These are phyloP conservation scores for Macropus fuliginosus DNA, from an alignment of 2,797 vertebrate genomes.

Conservation along the genomic window DNA sequence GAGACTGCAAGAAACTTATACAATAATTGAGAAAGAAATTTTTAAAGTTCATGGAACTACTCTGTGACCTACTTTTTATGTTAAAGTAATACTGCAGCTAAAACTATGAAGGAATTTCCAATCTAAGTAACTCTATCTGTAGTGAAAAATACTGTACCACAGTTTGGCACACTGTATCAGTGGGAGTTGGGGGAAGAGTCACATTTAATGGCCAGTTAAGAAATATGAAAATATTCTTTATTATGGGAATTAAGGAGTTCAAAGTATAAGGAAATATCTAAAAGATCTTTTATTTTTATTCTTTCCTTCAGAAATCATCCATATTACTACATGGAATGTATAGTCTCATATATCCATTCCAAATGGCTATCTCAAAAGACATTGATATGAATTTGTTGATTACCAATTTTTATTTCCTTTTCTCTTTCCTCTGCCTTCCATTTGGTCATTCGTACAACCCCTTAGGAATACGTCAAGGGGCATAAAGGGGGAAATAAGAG, in stretches of 20 bases:
- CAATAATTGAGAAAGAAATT: conserved; percentile 41
- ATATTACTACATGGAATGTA: not conserved
- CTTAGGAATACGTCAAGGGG: not conserved
- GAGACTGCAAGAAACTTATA: conserved; percentile 18
- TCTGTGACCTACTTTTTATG: conserved; percentile 29
- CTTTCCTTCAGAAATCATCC: not conserved
- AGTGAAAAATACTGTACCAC: not conserved
- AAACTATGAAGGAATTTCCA: conserved; percentile 22
- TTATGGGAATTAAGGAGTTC: not conserved
- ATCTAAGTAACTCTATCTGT: not conserved
- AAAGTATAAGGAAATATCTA: not conserved
- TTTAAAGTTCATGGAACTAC: conserved; percentile 37
- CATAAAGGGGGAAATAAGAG: not conserved
- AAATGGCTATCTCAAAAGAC: not conserved
- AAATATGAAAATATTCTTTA: not conserved
- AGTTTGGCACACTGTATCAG: not conserved
- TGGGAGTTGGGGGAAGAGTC: fast-evolving
- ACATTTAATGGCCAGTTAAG: not conserved
- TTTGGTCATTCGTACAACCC: not conserved
- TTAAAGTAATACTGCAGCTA: not conserved
- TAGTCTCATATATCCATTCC: not conserved
- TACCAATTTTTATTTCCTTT: not conserved
- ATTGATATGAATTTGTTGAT: not conserved
- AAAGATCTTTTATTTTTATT: not conserved
- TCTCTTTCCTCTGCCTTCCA: not conserved